phyloP scores from a whole-genome alignment of 2,797 vertebrate genomes.

The Hirundo rustica region DNA sequence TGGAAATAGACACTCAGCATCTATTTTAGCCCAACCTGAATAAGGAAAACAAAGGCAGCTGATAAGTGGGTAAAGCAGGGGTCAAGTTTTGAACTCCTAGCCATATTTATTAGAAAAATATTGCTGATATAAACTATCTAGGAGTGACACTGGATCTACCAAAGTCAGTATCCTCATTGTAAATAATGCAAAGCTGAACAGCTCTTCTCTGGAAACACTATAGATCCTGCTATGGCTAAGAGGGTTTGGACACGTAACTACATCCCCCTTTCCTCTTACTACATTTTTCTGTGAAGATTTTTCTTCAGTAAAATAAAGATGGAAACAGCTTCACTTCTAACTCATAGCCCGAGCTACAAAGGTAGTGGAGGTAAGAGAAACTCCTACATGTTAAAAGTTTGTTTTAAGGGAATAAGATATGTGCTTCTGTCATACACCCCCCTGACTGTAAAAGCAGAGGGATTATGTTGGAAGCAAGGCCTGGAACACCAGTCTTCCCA shows the following conservation, averaged over 20 bases:
- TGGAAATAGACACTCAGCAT: not conserved
- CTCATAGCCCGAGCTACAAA: not conserved
- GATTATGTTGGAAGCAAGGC: not conserved
- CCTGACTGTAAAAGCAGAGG: not conserved
- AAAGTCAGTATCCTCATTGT: not conserved
- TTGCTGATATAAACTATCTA: not conserved
- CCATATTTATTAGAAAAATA: not conserved
- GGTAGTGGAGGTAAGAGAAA: not conserved
- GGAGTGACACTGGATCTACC: not conserved
- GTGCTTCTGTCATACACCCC: not conserved
- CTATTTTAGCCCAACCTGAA: fast-evolving
- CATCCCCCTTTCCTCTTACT: not conserved
- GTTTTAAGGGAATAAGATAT: not conserved
- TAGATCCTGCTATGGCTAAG: not conserved
- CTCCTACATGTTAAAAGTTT: not conserved
- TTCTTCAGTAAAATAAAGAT: not conserved
- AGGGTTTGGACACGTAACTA: not conserved
- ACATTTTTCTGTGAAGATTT: not conserved
- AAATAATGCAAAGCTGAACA: not conserved
- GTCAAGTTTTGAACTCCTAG: not conserved
- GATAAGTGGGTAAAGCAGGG: not conserved
- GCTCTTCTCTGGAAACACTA: not conserved
- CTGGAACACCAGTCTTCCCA: not conserved
- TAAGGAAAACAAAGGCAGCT: not conserved
- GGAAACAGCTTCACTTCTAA: not conserved